Conservation (phyloP, 2,888 invertebrate species). For the Heliconius aoede region DNA sequence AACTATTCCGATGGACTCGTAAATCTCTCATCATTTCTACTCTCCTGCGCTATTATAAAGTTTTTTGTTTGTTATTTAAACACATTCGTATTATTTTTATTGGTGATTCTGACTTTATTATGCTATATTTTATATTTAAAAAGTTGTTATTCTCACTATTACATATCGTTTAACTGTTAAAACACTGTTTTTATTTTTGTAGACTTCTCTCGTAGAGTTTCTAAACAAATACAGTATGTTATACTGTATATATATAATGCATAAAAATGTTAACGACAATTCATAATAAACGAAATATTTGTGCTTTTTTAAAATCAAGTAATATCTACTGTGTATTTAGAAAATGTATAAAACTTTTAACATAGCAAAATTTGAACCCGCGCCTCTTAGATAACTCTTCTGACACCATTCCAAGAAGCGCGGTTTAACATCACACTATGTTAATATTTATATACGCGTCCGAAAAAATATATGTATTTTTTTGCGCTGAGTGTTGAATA, state of each 20-base stretch:
- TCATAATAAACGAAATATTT: not conserved
- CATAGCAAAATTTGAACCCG: too few species aligned
- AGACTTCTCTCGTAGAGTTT: not conserved
- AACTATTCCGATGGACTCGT: constrained; percentile 15
- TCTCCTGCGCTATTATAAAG: constrained; percentile 19
- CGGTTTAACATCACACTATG: too few species aligned
- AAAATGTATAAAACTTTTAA: too few species aligned
- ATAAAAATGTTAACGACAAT: not conserved
- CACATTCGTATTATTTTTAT: constrained; percentile 21
- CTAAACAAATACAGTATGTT: not conserved
- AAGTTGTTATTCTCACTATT: not conserved
- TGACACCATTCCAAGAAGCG: too few species aligned
- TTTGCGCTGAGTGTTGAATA: too few species aligned
- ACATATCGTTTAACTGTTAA: not conserved
- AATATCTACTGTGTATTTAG: too few species aligned
- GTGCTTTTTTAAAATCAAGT: too few species aligned
- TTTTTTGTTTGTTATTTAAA: constrained; percentile 13
- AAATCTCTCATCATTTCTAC: constrained; percentile 28
- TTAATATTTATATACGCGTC: too few species aligned
- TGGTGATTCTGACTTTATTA: not conserved
- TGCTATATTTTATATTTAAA: constrained; percentile 1
- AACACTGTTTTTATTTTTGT: not conserved
- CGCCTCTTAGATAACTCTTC: too few species aligned
- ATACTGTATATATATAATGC: not conserved
- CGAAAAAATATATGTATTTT: too few species aligned